Base-by-base conservation (phyloP, 2,113 vertebrate species). In the Labeo catla region DNA sequence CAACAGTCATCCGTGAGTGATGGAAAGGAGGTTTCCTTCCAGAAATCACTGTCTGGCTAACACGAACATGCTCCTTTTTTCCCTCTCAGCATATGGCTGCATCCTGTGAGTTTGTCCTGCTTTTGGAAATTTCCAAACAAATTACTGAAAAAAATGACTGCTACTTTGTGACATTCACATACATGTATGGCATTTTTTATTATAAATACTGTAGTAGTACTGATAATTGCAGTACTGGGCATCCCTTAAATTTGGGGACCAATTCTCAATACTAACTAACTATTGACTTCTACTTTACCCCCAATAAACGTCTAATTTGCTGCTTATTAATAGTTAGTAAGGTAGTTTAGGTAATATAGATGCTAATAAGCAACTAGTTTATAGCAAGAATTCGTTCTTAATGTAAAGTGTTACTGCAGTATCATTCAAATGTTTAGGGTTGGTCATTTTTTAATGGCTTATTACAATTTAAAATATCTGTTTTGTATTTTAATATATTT, bases 1-100 rank as follows among this genome's bases (percentile, higher is more conserved):
- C 43, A 49, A 76, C 43, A 76, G 39, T 21, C 73, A 85, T 77
- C n/a, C 39, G 21, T 85, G 73, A 63, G 57, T 52, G n/a, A 78
- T 36, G 84, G 76, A 85, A 84, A 61, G 45, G 72, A 77, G n/a
- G 73, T 85, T 66, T 76, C 68, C 65, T n/a, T 72, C 43, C 65
- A 52, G 19, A 72, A 83, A 72, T 72, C 66, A 39, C 49, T 57
- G 66, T 73, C 81, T 83, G 66, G 50, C 28, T 63, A 81, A 34
- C 43, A 65, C 43, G 43, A 19, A 66, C 59, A 81, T 36, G 54
- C 13, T 6, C 3, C 34, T 73, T 59, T 45, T 49, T 16, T 8
- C 0, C 57, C n/a, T 23, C 9, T 21, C 16, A 39, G 10, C 13
- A 43, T 23, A 66, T 81, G 79, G 79, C 13, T 34, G n/a, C 8